Evolutionary conservation across 2,113 vertebrate species (phyloP), one percentile per base, ranked within the genome.

Genomic region (Phasianus colchicus): DNA sequence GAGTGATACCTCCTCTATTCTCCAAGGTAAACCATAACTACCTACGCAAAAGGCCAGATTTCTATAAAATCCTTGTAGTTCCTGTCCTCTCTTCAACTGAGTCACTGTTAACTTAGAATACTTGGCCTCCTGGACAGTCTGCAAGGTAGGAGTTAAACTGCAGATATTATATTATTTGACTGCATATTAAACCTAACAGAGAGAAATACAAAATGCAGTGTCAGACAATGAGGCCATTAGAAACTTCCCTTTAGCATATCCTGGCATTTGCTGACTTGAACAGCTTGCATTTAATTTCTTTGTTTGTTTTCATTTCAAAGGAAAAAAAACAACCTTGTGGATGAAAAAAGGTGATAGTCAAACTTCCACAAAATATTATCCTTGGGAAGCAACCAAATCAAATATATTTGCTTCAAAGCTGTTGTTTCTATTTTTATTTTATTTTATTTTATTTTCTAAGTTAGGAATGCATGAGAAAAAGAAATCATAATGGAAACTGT

Each of bases 331-430:
- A 32, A 57, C 7, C 7, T 73, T 86, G 25, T 6, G 17, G 13
- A 11, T 45, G 18, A 91, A 85, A 54, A 83, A 83, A 85, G 3
- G 11, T 48, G 36, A 74, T 27, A 63, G 32, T 71, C 15, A 83
- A 93, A 63, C 13, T 89, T 61, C 6, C 61, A 14, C 42, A 47
- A 83, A 85, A 71, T 86, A 77, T 47, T 77, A 63, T 77, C 76
- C 40, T 77, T 74, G 47, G 38, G 77, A 32, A 86, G 32, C 2
- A 4, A 75, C 40, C 58, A 92, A 79, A 13, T 2, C 15, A 75
- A 89, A 87, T 63, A 76, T 32, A 57, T 79, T 93, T 90, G n/a
- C 48, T 91, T 72, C 45, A 83, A 38, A 95, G 47, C 27, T 71
- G n/a, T 42, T 75, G 15, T 65, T 89, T 79, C 48, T 48, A 8